Conservation (phyloP, 2,888 invertebrate genomes). For the Pyrgus malvae region DNA sequence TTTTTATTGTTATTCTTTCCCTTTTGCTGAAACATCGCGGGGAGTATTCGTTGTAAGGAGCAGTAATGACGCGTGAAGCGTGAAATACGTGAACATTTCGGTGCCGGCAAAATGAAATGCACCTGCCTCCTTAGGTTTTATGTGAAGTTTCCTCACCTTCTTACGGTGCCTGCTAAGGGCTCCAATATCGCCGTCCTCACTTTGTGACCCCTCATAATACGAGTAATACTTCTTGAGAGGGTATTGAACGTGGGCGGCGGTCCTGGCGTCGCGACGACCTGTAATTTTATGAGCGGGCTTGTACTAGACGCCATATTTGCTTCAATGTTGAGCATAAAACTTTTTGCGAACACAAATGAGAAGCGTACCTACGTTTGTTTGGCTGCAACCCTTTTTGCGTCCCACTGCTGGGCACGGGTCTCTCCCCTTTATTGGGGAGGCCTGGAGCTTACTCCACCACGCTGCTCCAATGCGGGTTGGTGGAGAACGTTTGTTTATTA, state of each 20-base stretch:
- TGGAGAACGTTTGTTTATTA: no score
- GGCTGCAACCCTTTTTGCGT: no score
- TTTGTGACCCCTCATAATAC: conserved; percentile 80
- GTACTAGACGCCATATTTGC: conserved; percentile 35
- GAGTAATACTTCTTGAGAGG: conserved; percentile 78
- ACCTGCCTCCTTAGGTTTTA: conserved; percentile 81
- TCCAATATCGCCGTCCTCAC: conserved; percentile 77
- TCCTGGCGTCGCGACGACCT: conserved; percentile 49
- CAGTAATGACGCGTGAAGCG: conserved; percentile 72
- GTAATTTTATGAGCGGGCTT: conserved; percentile 67
- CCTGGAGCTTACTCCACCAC: no score
- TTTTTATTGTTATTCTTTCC: conserved; percentile 74
- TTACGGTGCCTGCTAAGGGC: conserved; percentile 69
- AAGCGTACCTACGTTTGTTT: conserved; percentile 7
- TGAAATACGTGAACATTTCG: conserved; percentile 78
- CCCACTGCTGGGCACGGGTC: no score
- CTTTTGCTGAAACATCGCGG: conserved; percentile 62
- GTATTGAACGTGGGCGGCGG: conserved; percentile 62
- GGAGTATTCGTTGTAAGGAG: conserved; percentile 58
- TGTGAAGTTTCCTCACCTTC: conserved; percentile 79
- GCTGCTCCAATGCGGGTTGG: no score
- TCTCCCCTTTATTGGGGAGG: no score
- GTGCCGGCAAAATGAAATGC: conserved; percentile 77
- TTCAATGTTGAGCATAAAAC: conserved; percentile 34
- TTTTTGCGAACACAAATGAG: conserved; percentile 21